Evolutionary conservation across 2,888 invertebrate species (phyloP).

Genomic region (Cetonia aurata): DNA sequence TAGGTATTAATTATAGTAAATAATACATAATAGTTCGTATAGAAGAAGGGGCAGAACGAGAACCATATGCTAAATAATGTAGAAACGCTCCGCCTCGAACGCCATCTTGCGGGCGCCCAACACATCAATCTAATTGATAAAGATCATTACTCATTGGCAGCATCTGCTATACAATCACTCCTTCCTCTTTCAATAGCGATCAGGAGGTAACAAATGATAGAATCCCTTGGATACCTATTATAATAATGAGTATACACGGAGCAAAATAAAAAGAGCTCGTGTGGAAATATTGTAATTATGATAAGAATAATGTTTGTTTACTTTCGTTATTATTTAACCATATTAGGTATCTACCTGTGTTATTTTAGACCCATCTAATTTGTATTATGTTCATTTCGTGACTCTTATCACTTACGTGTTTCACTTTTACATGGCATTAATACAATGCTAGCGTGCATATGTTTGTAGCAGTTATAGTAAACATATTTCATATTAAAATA

Average conservation of each 20-base stretch:
- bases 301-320: conserved; percentile 13
- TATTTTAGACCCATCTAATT: no score
- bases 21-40: neutral
- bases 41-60: neutral
- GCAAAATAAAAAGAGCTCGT: neutral
- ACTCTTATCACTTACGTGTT: no score
- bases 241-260: conserved; percentile 17
- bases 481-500: no score
- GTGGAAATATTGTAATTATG: conserved; percentile 4
- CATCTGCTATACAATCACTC: conserved; percentile 59
- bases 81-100: conserved; percentile 54
- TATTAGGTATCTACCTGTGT: no score
- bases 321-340: neutral
- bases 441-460: no score
- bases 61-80: conserved; percentile 31
- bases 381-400: no score
- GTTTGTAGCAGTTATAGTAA: no score
- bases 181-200: conserved; percentile 60
- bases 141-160: conserved; percentile 64
- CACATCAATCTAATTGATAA: conserved; percentile 63
- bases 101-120: conserved; percentile 61
- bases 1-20: conserved; percentile 9
- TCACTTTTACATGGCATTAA: no score
- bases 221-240: conserved; percentile 32
- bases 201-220: conserved; percentile 51